Percentiles rank a stretch among this genome's conserved stretches.
Evolutionary conservation across 2,113 vertebrate species (phyloP).

Genomic region (Micronisus gabar): DNA sequence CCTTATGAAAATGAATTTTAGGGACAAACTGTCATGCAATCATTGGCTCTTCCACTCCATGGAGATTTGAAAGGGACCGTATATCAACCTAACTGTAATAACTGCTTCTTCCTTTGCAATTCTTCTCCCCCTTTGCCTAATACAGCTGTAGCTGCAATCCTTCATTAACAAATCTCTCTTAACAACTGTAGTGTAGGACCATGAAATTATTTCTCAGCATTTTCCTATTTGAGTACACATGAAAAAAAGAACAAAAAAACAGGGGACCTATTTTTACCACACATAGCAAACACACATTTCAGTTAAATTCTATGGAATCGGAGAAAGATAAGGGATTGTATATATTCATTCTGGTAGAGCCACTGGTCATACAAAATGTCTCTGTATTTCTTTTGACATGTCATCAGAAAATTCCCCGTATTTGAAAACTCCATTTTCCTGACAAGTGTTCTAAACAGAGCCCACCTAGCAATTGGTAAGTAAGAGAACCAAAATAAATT

Average conservation of each 20-base stretch:
- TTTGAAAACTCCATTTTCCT: neutral
- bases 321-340: neutral
- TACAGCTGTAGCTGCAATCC: slow-evolving; percentile 15
- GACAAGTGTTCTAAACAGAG: neutral
- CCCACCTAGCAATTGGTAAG: slow-evolving; percentile 11
- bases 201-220: neutral
- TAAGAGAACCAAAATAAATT: neutral
- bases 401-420: neutral
- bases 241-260: neutral
- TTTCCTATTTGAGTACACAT: slow-evolving; percentile 1
- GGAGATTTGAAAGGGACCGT: slow-evolving; percentile 24
- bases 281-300: slow-evolving; percentile 53
- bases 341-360: slow-evolving; percentile 3
- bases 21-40: slow-evolving; percentile 65
- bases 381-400: neutral
- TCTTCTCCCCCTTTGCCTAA: neutral
- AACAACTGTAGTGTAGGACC: neutral
- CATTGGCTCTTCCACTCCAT: slow-evolving; percentile 32
- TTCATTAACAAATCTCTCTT: neutral
- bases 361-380: slow-evolving; percentile 15
- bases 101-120: neutral
- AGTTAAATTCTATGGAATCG: neutral
- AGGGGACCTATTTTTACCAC: slow-evolving; percentile 46
- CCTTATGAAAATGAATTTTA: slow-evolving; percentile 66
- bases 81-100: neutral